Evolutionary conservation across 2,113 vertebrate genomes (phyloP).

Genomic region (Albula goreensis): DNA sequence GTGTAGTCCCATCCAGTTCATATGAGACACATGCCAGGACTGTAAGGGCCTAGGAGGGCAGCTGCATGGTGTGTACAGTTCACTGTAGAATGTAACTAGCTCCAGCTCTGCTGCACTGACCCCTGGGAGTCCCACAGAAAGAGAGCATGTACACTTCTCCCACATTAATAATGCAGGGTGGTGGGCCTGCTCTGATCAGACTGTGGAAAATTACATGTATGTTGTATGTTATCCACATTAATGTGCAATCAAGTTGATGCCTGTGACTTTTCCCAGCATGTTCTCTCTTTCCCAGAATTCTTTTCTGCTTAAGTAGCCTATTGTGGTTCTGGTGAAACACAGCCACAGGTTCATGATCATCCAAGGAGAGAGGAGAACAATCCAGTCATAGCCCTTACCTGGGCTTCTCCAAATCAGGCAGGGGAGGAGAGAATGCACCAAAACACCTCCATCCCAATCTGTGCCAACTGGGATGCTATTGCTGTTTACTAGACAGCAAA

Average conservation of each 20-base stretch:
- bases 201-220: not conserved
- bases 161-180: not conserved
- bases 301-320: not conserved
- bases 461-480: no score
- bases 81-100: no score
- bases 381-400: not conserved
- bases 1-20: no score
- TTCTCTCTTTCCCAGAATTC: not conserved
- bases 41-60: no score
- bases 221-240: not conserved
- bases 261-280: not conserved
- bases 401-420: not conserved
- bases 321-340: no score
- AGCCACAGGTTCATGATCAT: not conserved
- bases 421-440: not conserved
- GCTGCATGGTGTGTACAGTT: no score
- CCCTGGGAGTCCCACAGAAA: not conserved
- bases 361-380: not conserved
- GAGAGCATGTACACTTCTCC: not conserved
- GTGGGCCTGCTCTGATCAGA: not conserved
- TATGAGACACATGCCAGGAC: no score
- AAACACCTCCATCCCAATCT: not conserved
- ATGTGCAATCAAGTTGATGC: not conserved
- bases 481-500: no score
- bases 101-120: no score